phyloP scores from a whole-genome alignment of 1,140 invertebrate genomes.

The Rhizoglyphus robini region DNA sequence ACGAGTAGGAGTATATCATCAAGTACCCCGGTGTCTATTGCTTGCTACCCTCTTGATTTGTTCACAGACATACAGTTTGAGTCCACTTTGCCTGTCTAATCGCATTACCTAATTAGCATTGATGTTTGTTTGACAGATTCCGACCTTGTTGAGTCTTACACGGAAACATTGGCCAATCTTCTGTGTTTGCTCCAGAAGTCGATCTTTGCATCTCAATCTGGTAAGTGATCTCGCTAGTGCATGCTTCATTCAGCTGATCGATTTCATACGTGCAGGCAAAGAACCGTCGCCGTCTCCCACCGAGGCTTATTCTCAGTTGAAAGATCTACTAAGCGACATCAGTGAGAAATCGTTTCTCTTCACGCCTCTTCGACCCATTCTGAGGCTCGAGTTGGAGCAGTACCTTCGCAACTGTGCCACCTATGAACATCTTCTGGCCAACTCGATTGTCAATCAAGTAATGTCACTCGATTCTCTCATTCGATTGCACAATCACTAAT shows the following conservation, averaged over 20 bases:
- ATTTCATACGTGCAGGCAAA: slow-evolving; percentile 7
- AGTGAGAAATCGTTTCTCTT: slow-evolving; percentile 1
- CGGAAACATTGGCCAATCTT: slow-evolving; percentile 1
- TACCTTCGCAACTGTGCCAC: background rate
- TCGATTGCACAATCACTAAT: background rate
- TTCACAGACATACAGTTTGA: no score
- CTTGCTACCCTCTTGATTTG: no score
- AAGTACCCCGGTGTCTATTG: no score
- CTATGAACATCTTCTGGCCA: slow-evolving; percentile 10
- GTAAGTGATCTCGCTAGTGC: background rate
- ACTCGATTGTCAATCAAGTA: slow-evolving; percentile 11
- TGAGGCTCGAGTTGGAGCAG: background rate
- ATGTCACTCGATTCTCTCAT: background rate
- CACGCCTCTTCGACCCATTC: background rate
- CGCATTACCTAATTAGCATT: no score
- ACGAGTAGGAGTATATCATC: no score
- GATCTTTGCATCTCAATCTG: background rate
- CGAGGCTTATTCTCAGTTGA: background rate
- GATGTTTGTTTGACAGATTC: no score
- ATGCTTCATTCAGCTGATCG: background rate
- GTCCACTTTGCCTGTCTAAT: no score
- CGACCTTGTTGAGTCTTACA: background rate
- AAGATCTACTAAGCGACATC: background rate
- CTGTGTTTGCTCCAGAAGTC: background rate
- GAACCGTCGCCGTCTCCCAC: background rate